Evolutionary conservation across 2,113 vertebrate genomes (phyloP), one percentile per base, ranked within the genome.

Genomic region (Rhineura floridana): DNA sequence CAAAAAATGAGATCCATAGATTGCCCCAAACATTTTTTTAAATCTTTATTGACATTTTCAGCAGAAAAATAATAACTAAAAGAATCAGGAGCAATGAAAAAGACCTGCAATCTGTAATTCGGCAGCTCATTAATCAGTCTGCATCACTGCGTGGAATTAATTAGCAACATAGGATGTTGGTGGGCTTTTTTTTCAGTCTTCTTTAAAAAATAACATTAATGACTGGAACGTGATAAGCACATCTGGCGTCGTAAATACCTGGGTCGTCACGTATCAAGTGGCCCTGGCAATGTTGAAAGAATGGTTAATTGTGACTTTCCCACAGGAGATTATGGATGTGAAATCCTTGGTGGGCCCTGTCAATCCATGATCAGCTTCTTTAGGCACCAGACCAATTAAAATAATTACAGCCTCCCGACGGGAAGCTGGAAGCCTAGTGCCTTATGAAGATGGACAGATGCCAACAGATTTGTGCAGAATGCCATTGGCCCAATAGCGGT

Each of bases 231-330:
- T 8, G 42, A 21, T 33, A 13, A 39, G 46, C 70, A 87, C 76
- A 80, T 87, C 76, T 87, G 85, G 76, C 63, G 21, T 30, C 50
- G 10, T 50, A 19, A 6, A 46, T 44, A 48, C 50, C 59, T 63
- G 65, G 48, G 46, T 25, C 10, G 7, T 65, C 63, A 39, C 46
- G 7, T 46, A 42, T 55, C 33, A 79, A 80, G 39, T 36, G 13
- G 36, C 25, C 62, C 46, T 39, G 63, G n/a, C 76, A 69, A 36
- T 36, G 30, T 62, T 85, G 55, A 75, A 85, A 75, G 52, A 67
- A 33, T 62, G 42, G 65, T 80, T 87, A 87, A 87, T 87, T 87
- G 76, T 70, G 62, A 80, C 63, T 70, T 69, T 80, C 85, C 48
- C 76, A 42, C 63, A 33, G 77, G 76, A 80, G 76, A 70, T 86